A percentile compares a stretch with the other conserved stretches of the same genome.
Conservation (phyloP, 1,140 invertebrate species). For the Microplitis mediator region DNA sequence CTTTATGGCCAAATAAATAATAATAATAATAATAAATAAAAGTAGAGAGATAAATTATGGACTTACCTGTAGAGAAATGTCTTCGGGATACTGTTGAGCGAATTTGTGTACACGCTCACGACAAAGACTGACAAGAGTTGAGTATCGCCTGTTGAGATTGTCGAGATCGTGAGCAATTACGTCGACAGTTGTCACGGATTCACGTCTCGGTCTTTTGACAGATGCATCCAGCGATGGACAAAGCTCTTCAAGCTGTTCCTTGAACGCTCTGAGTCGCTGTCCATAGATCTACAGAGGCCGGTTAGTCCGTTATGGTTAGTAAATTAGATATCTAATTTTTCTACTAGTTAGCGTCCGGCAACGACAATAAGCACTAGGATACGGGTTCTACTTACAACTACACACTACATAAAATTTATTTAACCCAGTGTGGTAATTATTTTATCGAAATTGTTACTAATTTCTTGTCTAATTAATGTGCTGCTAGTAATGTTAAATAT, state of each 20-base stretch:
- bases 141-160: conserved; percentile 81
- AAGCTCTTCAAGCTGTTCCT: conserved; percentile 84
- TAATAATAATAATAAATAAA: conserved; percentile 7
- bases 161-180: conserved; percentile 85
- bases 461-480: neutral
- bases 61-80: conserved; percentile 61
- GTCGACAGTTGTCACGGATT: conserved; percentile 69
- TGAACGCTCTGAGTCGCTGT: conserved; percentile 83
- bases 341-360: conserved; percentile 43
- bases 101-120: conserved; percentile 67
- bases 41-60: conserved; percentile 18
- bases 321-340: conserved; percentile 37
- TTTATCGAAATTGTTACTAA: conserved; percentile 11
- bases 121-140: conserved; percentile 74
- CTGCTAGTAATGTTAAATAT: conserved; percentile 2
- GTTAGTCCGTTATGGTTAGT: conserved; percentile 61
- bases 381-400: conserved; percentile 12
- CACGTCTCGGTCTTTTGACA: conserved; percentile 53
- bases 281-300: conserved; percentile 80
- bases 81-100: conserved; percentile 54
- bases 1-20: neutral
- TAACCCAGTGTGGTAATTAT: conserved; percentile 46
- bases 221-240: conserved; percentile 81
- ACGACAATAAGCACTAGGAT: conserved; percentile 1
- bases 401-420: conserved; percentile 4